Conservation (phyloP, 2,888 invertebrate genomes). For the Chymomyza caudatula region DNA sequence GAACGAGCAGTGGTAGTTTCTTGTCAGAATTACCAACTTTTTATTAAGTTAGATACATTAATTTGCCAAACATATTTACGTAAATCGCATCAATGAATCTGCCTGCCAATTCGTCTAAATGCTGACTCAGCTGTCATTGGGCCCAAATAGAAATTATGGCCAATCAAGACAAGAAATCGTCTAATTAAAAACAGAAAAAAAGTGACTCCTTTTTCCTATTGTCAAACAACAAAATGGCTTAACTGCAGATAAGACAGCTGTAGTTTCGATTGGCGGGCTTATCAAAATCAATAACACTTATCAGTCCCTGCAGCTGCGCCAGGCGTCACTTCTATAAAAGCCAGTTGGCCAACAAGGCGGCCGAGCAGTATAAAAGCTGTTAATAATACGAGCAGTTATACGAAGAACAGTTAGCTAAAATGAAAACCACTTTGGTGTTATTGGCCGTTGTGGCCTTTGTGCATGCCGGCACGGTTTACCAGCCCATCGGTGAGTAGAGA, state of each 20-base stretch:
- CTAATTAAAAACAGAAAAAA: conserved; percentile 26
- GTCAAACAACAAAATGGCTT: neutral
- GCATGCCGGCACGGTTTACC: conserved; percentile 48
- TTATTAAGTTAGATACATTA: neutral
- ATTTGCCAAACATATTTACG: neutral
- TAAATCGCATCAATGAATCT: neutral
- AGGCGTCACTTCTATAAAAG: conserved; percentile 62
- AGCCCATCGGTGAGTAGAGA: conserved; percentile 57
- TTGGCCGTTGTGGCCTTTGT: conserved; percentile 67
- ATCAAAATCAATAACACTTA: conserved; percentile 41
- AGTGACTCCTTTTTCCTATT: conserved; percentile 21
- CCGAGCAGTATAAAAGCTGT: conserved; percentile 65
- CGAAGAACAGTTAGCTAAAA: conserved; percentile 40
- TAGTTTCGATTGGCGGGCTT: conserved; percentile 9
- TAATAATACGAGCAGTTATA: conserved; percentile 51
- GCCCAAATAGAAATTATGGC: neutral
- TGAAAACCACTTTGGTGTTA: conserved; percentile 68
- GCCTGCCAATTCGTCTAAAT: neutral
- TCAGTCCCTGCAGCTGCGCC: conserved; percentile 29
- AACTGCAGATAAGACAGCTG: conserved; percentile 47
- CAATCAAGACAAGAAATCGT: conserved; percentile 1
- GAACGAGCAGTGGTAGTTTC: neutral
- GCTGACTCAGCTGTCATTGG: neutral
- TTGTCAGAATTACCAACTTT: neutral
- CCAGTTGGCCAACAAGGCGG: conserved; percentile 8